phyloP scores from a whole-genome alignment of 2,888 invertebrate genomes.

The Heliconius aoede region DNA sequence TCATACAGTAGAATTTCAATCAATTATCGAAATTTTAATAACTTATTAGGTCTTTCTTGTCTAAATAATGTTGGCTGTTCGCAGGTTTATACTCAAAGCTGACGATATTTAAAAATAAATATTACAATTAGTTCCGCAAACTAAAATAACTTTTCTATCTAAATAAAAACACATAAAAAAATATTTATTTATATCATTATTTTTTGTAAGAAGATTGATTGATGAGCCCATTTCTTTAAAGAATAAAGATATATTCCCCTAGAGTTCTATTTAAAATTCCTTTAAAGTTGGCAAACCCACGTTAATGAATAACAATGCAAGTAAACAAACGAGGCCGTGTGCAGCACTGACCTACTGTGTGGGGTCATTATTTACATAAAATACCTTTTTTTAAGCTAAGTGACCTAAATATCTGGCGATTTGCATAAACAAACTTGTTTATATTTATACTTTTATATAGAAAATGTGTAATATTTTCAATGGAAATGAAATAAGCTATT shows the following conservation, averaged over 20 bases:
- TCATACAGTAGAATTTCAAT: too few relatives aligned
- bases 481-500: not conserved
- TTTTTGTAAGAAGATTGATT: not conserved
- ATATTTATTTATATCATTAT: too few relatives aligned
- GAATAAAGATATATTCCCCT: not conserved
- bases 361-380: slow-evolving; percentile 25
- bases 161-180: not conserved
- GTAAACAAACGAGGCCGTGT: slow-evolving; percentile 21
- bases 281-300: slow-evolving; percentile 1
- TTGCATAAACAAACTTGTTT: slow-evolving; percentile 2
- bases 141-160: not conserved
- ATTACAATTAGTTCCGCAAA: not conserved
- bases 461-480: not conserved
- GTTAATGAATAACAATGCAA: slow-evolving; percentile 13
- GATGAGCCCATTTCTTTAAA: not conserved
- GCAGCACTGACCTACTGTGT: slow-evolving; percentile 2
- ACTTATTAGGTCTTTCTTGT: too few relatives aligned
- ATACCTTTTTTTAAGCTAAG: slow-evolving; percentile 12
- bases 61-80: too few relatives aligned
- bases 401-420: slow-evolving; percentile 6
- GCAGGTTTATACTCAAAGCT: too few relatives aligned
- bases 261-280: not conserved
- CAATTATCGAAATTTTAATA: too few relatives aligned
- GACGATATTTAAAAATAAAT: not conserved
- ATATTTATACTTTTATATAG: not conserved